Evolutionary conservation across 1,140 invertebrate species (phyloP).

Genomic region (Psilanteris sp.): DNA sequence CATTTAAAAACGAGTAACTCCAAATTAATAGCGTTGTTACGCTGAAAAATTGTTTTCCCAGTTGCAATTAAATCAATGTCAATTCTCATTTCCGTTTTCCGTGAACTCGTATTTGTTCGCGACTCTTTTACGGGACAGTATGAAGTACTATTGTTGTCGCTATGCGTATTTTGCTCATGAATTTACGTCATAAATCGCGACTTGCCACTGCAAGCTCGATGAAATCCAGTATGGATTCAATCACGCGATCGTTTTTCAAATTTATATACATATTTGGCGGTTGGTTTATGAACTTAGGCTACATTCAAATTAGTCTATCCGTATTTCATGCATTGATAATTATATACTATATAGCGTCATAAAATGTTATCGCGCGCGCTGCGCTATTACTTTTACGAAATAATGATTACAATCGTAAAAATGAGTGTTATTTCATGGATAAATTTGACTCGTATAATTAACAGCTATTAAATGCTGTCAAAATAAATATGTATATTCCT

Average conservation of each 20-base stretch:
- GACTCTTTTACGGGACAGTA: conserved; percentile 51
- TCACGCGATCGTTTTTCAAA: conserved; percentile 14
- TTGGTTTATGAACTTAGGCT: conserved; percentile 9
- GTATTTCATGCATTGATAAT: no score
- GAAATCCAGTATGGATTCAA: conserved; percentile 36
- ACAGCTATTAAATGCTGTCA: conserved; percentile 38
- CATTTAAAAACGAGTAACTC: conserved; percentile 1
- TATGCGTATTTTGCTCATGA: conserved; percentile 32
- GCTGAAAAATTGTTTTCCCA: conserved; percentile 50
- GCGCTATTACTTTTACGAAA: background rate
- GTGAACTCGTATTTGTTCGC: conserved; percentile 44
- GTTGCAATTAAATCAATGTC: conserved; percentile 56
- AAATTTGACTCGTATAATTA: conserved; percentile 34
- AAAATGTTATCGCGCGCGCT: no score
- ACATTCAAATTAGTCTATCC: no score
- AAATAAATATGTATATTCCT: conserved; percentile 45
- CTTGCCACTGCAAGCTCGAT: conserved; percentile 21
- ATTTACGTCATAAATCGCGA: conserved; percentile 25
- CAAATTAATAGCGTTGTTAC: conserved; percentile 52
- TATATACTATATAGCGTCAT: no score
- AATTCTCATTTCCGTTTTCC: conserved; percentile 50
- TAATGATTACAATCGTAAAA: no score
- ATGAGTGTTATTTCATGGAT: no score
- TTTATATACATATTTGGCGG: conserved; percentile 12
- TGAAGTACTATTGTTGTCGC: conserved; percentile 42